Conservation (phyloP, 2,113 vertebrate species). For the Onychostruthus taczanowskii region DNA sequence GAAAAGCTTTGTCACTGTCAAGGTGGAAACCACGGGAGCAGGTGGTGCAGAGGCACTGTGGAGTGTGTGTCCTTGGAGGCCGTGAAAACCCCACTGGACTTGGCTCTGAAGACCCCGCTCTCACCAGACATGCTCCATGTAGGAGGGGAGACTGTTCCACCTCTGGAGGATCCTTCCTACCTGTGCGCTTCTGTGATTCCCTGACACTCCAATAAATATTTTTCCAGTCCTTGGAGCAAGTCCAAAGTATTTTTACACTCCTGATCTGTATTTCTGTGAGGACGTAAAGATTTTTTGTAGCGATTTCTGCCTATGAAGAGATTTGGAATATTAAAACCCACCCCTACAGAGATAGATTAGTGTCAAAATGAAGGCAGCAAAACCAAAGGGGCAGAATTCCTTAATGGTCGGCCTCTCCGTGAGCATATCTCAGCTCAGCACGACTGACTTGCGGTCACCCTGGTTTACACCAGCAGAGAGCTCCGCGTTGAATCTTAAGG, state of each 20-base stretch:
- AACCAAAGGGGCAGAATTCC: not conserved
- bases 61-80: not conserved
- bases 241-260: not conserved
- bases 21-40: not conserved
- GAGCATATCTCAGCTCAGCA: not conserved
- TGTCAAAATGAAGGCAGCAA: not conserved
- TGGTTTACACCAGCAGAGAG: not conserved
- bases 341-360: not conserved
- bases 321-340: not conserved
- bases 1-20: not conserved
- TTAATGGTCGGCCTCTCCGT: not conserved
- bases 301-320: not conserved
- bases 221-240: constrained; percentile 4
- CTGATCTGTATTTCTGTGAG: not conserved
- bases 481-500: not conserved
- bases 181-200: not conserved
- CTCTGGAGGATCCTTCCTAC: not conserved
- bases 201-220: constrained; percentile 5
- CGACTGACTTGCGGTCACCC: not conserved
- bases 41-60: not conserved
- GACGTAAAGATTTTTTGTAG: not conserved
- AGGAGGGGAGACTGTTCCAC: not conserved
- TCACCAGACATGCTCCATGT: fast-evolving
- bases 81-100: not conserved
- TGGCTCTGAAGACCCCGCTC: not conserved